Evolutionary conservation across 1,140 invertebrate genomes (phyloP).

Genomic region (Sarcophaga peregrina): DNA sequence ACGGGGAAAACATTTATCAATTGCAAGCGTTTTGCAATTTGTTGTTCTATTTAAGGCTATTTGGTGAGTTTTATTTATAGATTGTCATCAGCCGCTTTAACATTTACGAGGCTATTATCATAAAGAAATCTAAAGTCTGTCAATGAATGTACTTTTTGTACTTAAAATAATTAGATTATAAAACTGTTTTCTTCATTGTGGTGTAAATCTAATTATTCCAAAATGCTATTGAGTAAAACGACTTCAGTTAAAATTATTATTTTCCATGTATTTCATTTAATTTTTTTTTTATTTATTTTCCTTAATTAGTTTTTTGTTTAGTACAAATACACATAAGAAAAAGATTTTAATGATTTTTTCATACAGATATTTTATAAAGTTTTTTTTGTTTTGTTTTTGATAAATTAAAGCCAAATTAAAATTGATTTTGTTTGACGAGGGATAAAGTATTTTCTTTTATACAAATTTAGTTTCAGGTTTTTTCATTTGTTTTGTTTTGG

Average conservation of each 20-base stretch:
- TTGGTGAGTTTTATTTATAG: no score
- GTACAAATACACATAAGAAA: conserved; percentile 6
- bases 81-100: no score
- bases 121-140: no score
- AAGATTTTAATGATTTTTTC: not conserved
- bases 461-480: conserved; percentile 10
- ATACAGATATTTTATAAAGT: conserved; percentile 1
- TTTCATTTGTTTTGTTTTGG: not conserved
- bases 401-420: conserved; percentile 32
- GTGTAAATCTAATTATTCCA: no score
- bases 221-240: no score
- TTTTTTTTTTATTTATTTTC: not conserved
- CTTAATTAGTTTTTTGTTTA: not conserved
- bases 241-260: not conserved
- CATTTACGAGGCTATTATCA: no score
- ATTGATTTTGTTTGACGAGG: conserved; percentile 7
- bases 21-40: no score
- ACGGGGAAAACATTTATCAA: no score
- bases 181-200: no score
- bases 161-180: no score
- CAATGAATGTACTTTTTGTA: no score
- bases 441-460: conserved; percentile 1
- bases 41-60: no score
- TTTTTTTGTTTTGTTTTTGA: not conserved
- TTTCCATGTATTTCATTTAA: not conserved